Evolutionary conservation across 2,888 invertebrate genomes (phyloP).

Genomic region (Lasioglossum oenotherae): DNA sequence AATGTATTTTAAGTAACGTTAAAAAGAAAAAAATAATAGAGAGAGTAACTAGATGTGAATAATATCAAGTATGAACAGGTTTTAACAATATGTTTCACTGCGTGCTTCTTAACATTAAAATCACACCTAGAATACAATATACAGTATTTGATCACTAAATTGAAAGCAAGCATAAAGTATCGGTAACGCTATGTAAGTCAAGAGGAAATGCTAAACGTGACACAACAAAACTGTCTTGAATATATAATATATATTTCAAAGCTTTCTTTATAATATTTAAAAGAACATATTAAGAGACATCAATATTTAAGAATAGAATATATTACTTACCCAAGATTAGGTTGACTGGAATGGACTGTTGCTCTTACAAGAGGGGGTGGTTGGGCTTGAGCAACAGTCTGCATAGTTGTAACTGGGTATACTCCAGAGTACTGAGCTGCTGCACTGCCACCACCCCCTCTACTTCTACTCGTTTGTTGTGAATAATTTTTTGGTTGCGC

Average conservation of each 20-base stretch:
- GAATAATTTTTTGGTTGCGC: slow-evolving; percentile 77
- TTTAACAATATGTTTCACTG: slow-evolving; percentile 24
- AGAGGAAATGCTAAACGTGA: slow-evolving; percentile 42
- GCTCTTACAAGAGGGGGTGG: slow-evolving; percentile 86
- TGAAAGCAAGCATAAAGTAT: slow-evolving; percentile 56
- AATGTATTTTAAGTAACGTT: slow-evolving; percentile 4
- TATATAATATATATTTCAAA: no score
- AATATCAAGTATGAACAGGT: slow-evolving; percentile 18
- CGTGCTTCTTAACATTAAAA: slow-evolving; percentile 39
- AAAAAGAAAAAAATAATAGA: neutral
- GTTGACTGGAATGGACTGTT: slow-evolving; percentile 83
- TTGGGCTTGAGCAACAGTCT: slow-evolving; percentile 81
- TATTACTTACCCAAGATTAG: slow-evolving; percentile 83
- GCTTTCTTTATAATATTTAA: slow-evolving; percentile 36
- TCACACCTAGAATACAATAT: slow-evolving; percentile 52
- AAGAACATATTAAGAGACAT: slow-evolving; percentile 21
- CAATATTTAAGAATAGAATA: slow-evolving; percentile 50
- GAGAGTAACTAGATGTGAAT: slow-evolving; percentile 6
- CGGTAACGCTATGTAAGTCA: slow-evolving; percentile 34
- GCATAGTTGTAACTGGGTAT: slow-evolving; percentile 82
- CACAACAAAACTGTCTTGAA: slow-evolving; percentile 26
- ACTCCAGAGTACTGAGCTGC: slow-evolving; percentile 79
- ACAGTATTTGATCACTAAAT: slow-evolving; percentile 52
- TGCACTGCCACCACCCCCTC: slow-evolving; percentile 78
- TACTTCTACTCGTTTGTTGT: slow-evolving; percentile 78